Evolutionary conservation across 2,888 invertebrate genomes (phyloP).

Genomic region (Scrobipalpa atriplicella): DNA sequence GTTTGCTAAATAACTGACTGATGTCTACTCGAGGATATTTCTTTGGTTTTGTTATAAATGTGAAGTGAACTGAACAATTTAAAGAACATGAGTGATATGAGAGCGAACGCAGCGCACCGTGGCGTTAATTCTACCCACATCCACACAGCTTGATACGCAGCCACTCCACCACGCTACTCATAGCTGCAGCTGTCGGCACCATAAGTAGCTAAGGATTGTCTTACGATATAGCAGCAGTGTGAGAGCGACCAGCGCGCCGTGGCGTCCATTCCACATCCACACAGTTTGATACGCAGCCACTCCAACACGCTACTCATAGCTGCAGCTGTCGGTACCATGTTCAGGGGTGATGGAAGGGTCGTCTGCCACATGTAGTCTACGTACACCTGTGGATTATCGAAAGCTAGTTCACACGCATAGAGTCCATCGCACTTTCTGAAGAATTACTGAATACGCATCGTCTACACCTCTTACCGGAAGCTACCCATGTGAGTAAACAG

Average conservation of each 20-base stretch:
- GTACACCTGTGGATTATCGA: conserved; percentile 75
- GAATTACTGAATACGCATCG: no score
- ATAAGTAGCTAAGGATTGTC: conserved; percentile 81
- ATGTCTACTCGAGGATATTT: no score
- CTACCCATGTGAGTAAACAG: no score
- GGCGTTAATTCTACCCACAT: not conserved
- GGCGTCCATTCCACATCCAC: conserved; percentile 44
- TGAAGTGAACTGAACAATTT: no score
- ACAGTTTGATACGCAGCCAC: conserved; percentile 69
- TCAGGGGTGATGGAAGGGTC: conserved; percentile 87
- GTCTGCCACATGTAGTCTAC: conserved; percentile 88
- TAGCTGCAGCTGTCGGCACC: conserved; percentile 80
- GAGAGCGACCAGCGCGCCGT: conserved; percentile 70
- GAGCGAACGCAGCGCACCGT: not conserved
- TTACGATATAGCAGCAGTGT: conserved; percentile 70
- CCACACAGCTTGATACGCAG: not conserved
- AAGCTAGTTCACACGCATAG: not conserved
- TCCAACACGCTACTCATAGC: conserved; percentile 74
- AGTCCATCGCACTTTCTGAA: no score
- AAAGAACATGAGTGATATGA: no score
- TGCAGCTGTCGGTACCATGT: conserved; percentile 84
- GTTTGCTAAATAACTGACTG: no score
- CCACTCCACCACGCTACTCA: conserved; percentile 53
- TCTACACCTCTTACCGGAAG: no score
- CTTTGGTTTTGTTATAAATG: no score